Percentiles rank a stretch among this genome's conserved stretches.
Evolutionary conservation across 2,888 invertebrate species (phyloP).

Genomic region (Drosophila birchii): DNA sequence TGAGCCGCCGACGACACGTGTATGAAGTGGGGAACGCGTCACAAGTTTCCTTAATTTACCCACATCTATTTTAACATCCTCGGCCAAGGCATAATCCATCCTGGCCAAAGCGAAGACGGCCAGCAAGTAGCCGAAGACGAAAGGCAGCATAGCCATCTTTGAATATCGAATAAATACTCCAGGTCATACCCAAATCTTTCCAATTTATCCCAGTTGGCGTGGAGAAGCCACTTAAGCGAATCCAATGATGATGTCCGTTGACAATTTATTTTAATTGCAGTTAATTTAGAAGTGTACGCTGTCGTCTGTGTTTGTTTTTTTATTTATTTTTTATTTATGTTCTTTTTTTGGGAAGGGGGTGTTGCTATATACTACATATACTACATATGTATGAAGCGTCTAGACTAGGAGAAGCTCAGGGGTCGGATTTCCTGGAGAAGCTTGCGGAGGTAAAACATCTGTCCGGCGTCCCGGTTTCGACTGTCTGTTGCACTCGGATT

Average conservation of each 20-base stretch:
- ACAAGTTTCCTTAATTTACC: constrained; percentile 25
- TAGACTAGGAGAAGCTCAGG: constrained; percentile 75
- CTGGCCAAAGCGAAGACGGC: not conserved
- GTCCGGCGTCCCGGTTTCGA: constrained; percentile 68
- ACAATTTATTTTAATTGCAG: constrained; percentile 66
- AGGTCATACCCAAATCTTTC: not conserved
- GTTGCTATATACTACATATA: not conserved
- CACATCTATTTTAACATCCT: not conserved
- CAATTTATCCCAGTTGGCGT: not conserved
- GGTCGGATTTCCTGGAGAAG: constrained; percentile 75
- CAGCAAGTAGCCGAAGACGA: constrained; percentile 2
- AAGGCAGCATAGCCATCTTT: not conserved
- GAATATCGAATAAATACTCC: not conserved
- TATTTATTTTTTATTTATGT: no score
- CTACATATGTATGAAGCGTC: not conserved
- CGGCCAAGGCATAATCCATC: not conserved
- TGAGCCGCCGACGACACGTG: constrained; percentile 62
- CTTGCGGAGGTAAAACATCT: constrained; percentile 71
- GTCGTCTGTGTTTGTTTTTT: constrained; percentile 23
- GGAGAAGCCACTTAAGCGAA: constrained; percentile 20
- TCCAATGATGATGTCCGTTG: constrained; percentile 24
- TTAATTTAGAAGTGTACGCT: constrained; percentile 57
- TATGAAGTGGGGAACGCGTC: not conserved
- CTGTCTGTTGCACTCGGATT: constrained; percentile 67
- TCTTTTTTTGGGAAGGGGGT: no score